These are phyloP conservation scores for Chrysotoxum bicinctum DNA, from an alignment of 2,888 invertebrate species.

Conservation along the genomic window DNA sequence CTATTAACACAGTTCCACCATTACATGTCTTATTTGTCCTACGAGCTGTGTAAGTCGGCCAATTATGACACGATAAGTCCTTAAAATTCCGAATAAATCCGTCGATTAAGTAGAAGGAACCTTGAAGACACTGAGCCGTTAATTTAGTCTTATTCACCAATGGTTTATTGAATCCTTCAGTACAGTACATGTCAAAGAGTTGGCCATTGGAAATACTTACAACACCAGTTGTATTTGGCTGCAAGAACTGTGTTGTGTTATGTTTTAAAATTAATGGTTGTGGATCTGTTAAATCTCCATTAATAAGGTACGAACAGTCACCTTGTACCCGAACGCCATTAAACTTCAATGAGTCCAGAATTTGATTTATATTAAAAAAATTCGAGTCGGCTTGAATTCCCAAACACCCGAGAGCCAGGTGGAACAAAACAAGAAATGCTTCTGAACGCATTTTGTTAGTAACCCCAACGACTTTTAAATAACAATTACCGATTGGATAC, in stretches of 20 bases:
- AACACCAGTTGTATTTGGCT: constrained; percentile 75
- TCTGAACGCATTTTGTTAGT: constrained; percentile 9
- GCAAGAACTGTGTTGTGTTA: constrained; percentile 76
- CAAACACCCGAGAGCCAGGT: neutral
- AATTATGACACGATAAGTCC: constrained; percentile 78
- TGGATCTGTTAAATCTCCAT: constrained; percentile 80
- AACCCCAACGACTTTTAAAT: neutral
- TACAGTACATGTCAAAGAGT: constrained; percentile 78
- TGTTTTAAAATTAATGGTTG: constrained; percentile 84
- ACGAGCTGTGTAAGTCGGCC: constrained; percentile 77
- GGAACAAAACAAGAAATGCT: neutral
- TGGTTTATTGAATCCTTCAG: constrained; percentile 55
- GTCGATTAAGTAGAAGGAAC: constrained; percentile 75
- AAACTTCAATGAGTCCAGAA: neutral
- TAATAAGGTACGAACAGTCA: constrained; percentile 75
- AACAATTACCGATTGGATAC: neutral
- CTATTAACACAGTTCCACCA: constrained; percentile 77
- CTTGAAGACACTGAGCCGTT: constrained; percentile 76
- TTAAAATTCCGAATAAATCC: constrained; percentile 76
- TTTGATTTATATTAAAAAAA: constrained; percentile 10
- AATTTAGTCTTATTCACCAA: constrained; percentile 71
- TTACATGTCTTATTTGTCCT: constrained; percentile 77
- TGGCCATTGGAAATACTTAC: constrained; percentile 75
- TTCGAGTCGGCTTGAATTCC: neutral
- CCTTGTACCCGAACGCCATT: constrained; percentile 46